These are phyloP conservation scores for Nomada ferruginata DNA, from an alignment of 2,888 invertebrate species.

Conservation along the genomic window DNA sequence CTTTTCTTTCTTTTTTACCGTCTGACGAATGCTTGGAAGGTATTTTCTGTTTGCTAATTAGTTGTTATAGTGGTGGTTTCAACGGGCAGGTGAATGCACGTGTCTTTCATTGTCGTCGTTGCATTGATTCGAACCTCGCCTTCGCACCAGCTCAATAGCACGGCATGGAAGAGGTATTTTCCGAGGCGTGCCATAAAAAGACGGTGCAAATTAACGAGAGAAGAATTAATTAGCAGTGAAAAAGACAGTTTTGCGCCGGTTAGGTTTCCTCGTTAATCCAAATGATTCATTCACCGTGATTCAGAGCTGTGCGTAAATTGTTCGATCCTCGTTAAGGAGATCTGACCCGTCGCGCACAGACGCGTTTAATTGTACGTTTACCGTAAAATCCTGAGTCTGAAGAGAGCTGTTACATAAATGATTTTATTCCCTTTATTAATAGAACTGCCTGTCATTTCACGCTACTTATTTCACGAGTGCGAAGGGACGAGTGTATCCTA, in stretches of 20 bases:
- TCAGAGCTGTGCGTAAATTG: not conserved
- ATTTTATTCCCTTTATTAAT: too few relatives aligned
- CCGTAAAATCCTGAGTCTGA: too few relatives aligned
- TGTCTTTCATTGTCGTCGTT: not conserved
- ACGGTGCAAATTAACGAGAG: not conserved
- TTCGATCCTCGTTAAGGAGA: slow-evolving; percentile 28
- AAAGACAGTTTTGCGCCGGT: not conserved
- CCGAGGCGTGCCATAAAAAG: not conserved
- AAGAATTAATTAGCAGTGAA: slow-evolving; percentile 7
- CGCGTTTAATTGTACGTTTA: slow-evolving; percentile 2
- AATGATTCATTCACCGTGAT: slow-evolving; percentile 9
- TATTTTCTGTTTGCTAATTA: not conserved
- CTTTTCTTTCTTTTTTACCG: too few relatives aligned
- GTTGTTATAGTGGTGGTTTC: not conserved
- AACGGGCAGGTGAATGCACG: not conserved
- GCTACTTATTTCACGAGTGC: slow-evolving; percentile 29
- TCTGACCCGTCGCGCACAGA: slow-evolving; percentile 15
- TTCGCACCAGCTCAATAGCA: not conserved
- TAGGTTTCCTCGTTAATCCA: not conserved
- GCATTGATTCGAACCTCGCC: not conserved
- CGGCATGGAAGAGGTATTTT: not conserved
- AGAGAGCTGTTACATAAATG: too few relatives aligned
- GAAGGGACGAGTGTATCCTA: slow-evolving; percentile 33
- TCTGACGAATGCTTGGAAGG: not conserved
- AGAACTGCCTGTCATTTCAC: not conserved